Evolutionary conservation across 2,888 invertebrate genomes (phyloP).

Genomic region (Octonoba sinensis): DNA sequence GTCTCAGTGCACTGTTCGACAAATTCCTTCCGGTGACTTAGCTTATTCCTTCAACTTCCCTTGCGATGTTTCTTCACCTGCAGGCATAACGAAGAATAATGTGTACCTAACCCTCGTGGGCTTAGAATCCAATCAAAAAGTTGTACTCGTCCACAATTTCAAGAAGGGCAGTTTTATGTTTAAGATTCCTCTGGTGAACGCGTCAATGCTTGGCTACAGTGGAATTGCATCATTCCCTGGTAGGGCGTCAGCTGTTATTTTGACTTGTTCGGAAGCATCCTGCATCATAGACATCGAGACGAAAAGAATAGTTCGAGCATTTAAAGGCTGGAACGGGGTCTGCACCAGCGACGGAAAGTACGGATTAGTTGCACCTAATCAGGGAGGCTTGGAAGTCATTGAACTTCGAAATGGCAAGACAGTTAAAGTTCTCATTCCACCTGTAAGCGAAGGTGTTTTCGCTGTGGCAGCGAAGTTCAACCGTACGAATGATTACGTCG

Average conservation of each 20-base stretch:
- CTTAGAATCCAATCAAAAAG: slow-evolving; percentile 86
- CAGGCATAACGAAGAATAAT: slow-evolving; percentile 86
- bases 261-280: slow-evolving; percentile 90
- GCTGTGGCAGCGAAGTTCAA: slow-evolving; percentile 95
- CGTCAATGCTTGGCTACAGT: slow-evolving; percentile 68
- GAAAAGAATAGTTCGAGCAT: slow-evolving; percentile 87
- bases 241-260: slow-evolving; percentile 80
- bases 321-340: slow-evolving; percentile 91
- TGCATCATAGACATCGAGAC: slow-evolving; percentile 90
- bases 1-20: slow-evolving; percentile 65
- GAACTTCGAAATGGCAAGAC: slow-evolving; percentile 91
- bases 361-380: slow-evolving; percentile 89
- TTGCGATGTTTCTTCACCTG: slow-evolving; percentile 84
- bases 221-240: slow-evolving; percentile 71
- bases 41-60: slow-evolving; percentile 87
- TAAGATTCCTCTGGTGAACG: slow-evolving; percentile 67
- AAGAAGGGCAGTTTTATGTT: slow-evolving; percentile 78
- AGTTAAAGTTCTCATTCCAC: slow-evolving; percentile 88
- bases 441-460: slow-evolving; percentile 94
- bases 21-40: slow-evolving; percentile 79
- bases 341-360: slow-evolving; percentile 77
- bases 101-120: slow-evolving; percentile 83
- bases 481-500: slow-evolving; percentile 91
- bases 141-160: slow-evolving; percentile 82
- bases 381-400: slow-evolving; percentile 90